phyloP scores from a whole-genome alignment of 2,113 vertebrate genomes.

The Ammodytes dubius region DNA sequence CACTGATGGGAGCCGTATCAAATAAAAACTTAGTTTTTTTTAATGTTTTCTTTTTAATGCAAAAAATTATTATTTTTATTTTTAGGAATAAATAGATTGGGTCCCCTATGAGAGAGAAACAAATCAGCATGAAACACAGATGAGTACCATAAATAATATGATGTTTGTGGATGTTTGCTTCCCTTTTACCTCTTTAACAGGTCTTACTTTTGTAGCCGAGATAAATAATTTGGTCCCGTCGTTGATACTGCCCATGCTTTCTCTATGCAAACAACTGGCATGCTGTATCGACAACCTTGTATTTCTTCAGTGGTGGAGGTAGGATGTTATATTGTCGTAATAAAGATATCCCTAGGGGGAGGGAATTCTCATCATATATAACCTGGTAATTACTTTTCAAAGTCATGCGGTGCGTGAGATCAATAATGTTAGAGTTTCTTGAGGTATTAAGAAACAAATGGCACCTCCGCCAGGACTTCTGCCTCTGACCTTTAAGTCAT shows the following conservation, averaged over 20 bases:
- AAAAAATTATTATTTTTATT: too few relatives aligned
- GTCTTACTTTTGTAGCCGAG: background rate
- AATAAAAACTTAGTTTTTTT: conserved; percentile 23
- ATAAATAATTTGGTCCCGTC: conserved; percentile 46
- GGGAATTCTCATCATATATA: conserved; percentile 68
- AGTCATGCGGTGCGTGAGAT: conserved; percentile 61
- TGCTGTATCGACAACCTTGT: conserved; percentile 50
- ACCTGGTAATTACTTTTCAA: conserved; percentile 76
- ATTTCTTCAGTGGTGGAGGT: conserved; percentile 46
- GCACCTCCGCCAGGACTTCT: conserved; percentile 45
- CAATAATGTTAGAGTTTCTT: conserved; percentile 67
- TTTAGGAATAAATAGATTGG: conserved; percentile 47
- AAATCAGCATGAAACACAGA: conserved; percentile 41
- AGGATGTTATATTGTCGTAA: conserved; percentile 67
- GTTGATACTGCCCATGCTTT: conserved; percentile 33
- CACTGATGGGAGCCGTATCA: too few relatives aligned
- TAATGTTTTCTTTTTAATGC: too few relatives aligned
- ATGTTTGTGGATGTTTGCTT: conserved; percentile 2
- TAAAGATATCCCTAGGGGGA: conserved; percentile 58
- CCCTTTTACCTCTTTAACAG: conserved; percentile 9
- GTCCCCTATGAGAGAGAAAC: conserved; percentile 47
- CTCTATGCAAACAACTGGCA: conserved; percentile 49
- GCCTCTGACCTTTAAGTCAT: conserved; percentile 69
- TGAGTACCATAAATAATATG: conserved; percentile 27
- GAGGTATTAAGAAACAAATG: conserved; percentile 66